phyloP scores from a whole-genome alignment of 2,113 vertebrate genomes.

The Megaceryle maxima region DNA sequence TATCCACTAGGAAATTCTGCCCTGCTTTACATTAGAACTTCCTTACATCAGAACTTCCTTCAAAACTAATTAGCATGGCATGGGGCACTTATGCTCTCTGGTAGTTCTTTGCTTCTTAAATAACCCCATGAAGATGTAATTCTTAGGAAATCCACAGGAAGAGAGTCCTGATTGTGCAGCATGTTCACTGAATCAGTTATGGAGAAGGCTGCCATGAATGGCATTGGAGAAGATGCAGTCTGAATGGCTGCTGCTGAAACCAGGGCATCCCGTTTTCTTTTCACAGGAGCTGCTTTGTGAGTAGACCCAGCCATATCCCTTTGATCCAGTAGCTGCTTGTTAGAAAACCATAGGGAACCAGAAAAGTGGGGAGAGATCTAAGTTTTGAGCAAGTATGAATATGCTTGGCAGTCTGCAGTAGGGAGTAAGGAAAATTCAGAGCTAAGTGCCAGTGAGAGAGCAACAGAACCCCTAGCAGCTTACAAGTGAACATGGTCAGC shows the following conservation, averaged over 20 bases:
- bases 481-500: not conserved
- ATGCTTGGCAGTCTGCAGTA: not conserved
- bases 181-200: not conserved
- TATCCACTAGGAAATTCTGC: not conserved
- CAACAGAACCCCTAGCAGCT: not conserved
- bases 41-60: not conserved
- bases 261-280: not conserved
- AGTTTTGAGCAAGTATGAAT: not conserved
- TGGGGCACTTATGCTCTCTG: not conserved
- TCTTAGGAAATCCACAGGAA: not conserved
- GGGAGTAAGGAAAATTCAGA: not conserved
- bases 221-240: not conserved
- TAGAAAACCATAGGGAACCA: not conserved
- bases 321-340: not conserved
- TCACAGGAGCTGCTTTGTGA: not conserved
- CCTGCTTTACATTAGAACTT: not conserved
- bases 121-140: not conserved
- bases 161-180: not conserved
- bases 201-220: not conserved
- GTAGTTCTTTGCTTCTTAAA: not conserved
- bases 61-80: not conserved
- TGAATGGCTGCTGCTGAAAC: not conserved
- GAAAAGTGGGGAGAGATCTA: not conserved
- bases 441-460: not conserved
- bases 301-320: not conserved